Evolutionary conservation across 2,797 vertebrate species (phyloP), one percentile per base, ranked within the genome.

Genomic region (Myotis myotis): DNA sequence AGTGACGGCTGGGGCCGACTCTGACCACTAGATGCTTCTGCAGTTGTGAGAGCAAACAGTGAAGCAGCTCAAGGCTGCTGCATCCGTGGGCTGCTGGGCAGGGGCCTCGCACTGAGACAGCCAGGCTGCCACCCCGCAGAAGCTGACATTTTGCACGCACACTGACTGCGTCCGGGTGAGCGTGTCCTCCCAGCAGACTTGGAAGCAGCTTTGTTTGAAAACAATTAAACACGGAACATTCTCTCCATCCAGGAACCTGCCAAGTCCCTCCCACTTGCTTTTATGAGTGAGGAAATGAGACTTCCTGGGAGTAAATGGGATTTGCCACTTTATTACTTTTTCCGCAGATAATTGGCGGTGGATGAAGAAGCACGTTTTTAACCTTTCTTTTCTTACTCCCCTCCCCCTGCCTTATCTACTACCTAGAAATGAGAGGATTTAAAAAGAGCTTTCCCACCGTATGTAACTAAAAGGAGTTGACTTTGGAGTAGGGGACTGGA

Each of bases 111-210:
- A 90, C 94, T 81, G 90, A 68, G 97, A 97, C 91, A 97, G 98
- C 94, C 3, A 93, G 96, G 87, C 96, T 96, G 41, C 68, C 91
- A 84, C 87, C 95, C 97, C 96, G 96, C 96, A 60, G 95, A 96
- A 94, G 96, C 88, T 95, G 97, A 97, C 97, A 97, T 97, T 97
- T 97, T 90, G 95, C 92, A 97, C 97, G 92, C 94, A 92, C 2
- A 64, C 92, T 16, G 19, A 95, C 87, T 25, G 91, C 94, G 87
- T 94, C 84, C 20, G 80, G 88, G 89, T 88, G 94, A 93, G 96
- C 71, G 70, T 94, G 86, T 95, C 97, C 96, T 93, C 95, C 81
- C 68, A 22, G 94, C 97, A 96, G 96, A 94, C 87, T 55, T 9
- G 74, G 82, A 96, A 97, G 97, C 94, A 71, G 83, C 80, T 95